Evolutionary conservation across 2,113 vertebrate species (phyloP).

Genomic region (Cheirogaleus medius): DNA sequence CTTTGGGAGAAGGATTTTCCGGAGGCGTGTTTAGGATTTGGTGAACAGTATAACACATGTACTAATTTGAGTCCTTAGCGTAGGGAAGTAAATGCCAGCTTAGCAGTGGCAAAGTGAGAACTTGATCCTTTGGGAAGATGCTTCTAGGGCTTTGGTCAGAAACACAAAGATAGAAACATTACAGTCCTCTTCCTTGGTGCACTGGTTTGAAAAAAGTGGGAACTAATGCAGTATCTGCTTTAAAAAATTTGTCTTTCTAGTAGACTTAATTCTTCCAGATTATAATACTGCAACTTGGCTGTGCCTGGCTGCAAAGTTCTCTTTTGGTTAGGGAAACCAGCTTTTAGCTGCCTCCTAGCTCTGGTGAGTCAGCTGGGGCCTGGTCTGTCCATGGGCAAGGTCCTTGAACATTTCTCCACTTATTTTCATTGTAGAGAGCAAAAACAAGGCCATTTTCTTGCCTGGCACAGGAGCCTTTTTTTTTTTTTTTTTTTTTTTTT

Average conservation of each 20-base stretch:
- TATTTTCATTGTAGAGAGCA: slow-evolving; percentile 58
- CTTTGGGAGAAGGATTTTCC: slow-evolving; percentile 4
- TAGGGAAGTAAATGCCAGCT: neutral
- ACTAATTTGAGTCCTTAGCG: neutral
- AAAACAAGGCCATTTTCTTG: slow-evolving; percentile 56
- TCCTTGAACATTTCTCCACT: slow-evolving; percentile 66
- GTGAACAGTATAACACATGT: neutral
- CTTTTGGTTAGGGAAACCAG: slow-evolving; percentile 10
- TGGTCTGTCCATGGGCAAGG: slow-evolving; percentile 33
- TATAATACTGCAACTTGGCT: neutral
- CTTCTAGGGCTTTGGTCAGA: neutral
- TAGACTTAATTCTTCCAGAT: neutral
- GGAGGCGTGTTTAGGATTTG: neutral
- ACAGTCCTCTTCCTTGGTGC: neutral
- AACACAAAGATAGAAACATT: neutral
- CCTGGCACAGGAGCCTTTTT: neutral
- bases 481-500: neutral
- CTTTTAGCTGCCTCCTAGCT: neutral
- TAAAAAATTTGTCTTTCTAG: slow-evolving; percentile 28
- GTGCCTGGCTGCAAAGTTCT: neutral
- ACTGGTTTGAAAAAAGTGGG: neutral
- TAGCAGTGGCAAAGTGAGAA: slow-evolving; percentile 18
- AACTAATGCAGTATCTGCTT: neutral
- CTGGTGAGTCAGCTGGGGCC: neutral
- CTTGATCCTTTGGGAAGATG: neutral